Evolutionary conservation across 2,797 vertebrate genomes (phyloP), one percentile per base, ranked within the genome.

Genomic region (Morelia viridis): DNA sequence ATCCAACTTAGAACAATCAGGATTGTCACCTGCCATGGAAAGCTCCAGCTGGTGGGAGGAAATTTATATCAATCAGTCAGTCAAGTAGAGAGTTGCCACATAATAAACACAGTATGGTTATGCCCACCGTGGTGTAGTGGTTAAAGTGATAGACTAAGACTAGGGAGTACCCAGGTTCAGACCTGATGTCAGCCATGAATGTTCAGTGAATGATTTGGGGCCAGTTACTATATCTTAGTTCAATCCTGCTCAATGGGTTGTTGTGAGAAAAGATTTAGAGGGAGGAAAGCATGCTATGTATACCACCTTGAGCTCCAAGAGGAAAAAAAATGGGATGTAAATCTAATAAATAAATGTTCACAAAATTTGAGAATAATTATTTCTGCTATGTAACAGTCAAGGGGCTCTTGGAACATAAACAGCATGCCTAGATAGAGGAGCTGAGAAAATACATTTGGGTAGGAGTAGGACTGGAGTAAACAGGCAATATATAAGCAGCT

Each of bases 371-470:
- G 50, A 58, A 65, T 17, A 68, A 35, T 85, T 46, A 80, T 80
- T 26, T 91, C 53, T 68, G 50, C n/a, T 91, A 57, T 65, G 22
- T 41, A 68, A 15, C 61, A 90, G 12, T 90, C 24, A 91, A 91
- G 13, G 24, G 22, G n/a, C 62, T 85, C 60, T 57, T 31, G 62
- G 22, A 57, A 41, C 22, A 19, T 65, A 64, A 28, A 26, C 62
- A 56, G 5, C 2, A n/a, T 28, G 13, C 8, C 46, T 68, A 71
- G 62, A 61, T 87, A 1, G 12, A 86, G 41, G 3, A n/a, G 9
- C 26, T 61, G 15, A n/a, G 11, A 8, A 22, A 57, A 60, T 57
- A 28, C 8, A 12, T 71, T 35, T 71, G 35, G 35, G 8, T 61
- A 83, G 31, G 26, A 9, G 13, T 35, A 60, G 50, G 13, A 46